These are phyloP conservation scores for Helicoverpa assulta DNA, from an alignment of 2,888 invertebrate genomes.

Conservation along the genomic window DNA sequence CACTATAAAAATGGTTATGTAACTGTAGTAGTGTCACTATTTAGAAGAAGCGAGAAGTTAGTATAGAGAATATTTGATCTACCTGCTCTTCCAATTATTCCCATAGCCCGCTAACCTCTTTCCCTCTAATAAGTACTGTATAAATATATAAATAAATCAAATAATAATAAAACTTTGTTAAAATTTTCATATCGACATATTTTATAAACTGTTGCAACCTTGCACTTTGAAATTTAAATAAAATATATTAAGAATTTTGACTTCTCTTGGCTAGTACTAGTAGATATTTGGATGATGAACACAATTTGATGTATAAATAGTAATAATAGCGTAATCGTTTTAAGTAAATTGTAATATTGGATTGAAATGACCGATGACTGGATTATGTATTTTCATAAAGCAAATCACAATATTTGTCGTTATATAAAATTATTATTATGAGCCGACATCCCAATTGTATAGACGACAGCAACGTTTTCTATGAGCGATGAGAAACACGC, in stretches of 20 bases:
- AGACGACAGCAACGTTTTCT: not conserved
- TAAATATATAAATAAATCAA: constrained; percentile 18
- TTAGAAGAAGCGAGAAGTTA: not conserved
- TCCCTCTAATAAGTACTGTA: constrained; percentile 4
- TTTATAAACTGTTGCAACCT: constrained; percentile 18
- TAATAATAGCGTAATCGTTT: constrained; percentile 11
- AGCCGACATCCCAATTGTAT: not conserved
- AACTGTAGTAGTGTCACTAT: not conserved
- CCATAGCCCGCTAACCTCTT: not conserved
- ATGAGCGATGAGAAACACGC: not conserved
- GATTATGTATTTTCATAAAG: constrained; percentile 16
- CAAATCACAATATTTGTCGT: constrained; percentile 13
- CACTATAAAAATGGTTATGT: not conserved
- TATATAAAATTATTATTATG: constrained; percentile 17
- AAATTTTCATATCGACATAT: constrained; percentile 6
- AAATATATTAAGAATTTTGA: constrained; percentile 25
- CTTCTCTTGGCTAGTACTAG: constrained; percentile 8
- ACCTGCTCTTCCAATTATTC: constrained; percentile 8
- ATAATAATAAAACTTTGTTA: constrained; percentile 17
- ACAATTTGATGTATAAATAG: constrained; percentile 2
- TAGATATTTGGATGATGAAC: not conserved
- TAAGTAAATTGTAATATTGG: not conserved
- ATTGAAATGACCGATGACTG: not conserved
- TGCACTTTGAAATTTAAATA: constrained; percentile 19
- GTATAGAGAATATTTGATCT: constrained; percentile 4